Base-by-base conservation (phyloP, 2,113 vertebrate species). In the Sander vitreus region DNA sequence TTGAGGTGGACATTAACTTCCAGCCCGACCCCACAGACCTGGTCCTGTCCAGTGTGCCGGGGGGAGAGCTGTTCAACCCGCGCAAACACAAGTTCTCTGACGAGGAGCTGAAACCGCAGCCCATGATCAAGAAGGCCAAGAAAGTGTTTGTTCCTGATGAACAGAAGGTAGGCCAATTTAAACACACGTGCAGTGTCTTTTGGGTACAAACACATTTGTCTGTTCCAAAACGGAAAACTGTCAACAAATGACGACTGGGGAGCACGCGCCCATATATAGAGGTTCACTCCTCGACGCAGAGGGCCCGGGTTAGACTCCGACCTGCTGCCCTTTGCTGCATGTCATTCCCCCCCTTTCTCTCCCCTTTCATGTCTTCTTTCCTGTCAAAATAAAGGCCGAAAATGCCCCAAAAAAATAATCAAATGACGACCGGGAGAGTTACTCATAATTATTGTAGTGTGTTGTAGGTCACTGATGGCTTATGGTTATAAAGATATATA, bases 121-220 rank as follows among this genome's bases (percentile, higher is more conserved):
- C 98, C 3, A 99, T 99, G 97, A 99, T 99, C 93, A 99, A 99
- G 95, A 99, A 99, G 88, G 98, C 98, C 89, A 99, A 97, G 95
- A 99, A 99, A 81, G 96, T 99, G 90, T 99, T 97, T 90, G 97
- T 99, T 55, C 97, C 98, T 0, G 95, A 97, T 8, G 97, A 98
- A 3, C 95, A 96, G 91, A 99, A 99, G 97, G 98, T 99, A 92
- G 90, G 81, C 2, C 5, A 3, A 2, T 15, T 30, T 7, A n/a
- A 2, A 48, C 45, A 12, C 6, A 14, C 5, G 23, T 27, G 16
- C 3, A 3, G 18, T 12, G 53, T 64, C 21, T 64, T 14, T 43
- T 39, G 33, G 9, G 10, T 33, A 5, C 1, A 53, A 51, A 67
- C 65, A 21, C 3, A 13, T 36, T 4, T 36, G 18, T 53, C 21